These are phyloP conservation scores for Polyommatus iphigenia DNA, from an alignment of 2,888 invertebrate genomes.

Conservation along the genomic window DNA sequence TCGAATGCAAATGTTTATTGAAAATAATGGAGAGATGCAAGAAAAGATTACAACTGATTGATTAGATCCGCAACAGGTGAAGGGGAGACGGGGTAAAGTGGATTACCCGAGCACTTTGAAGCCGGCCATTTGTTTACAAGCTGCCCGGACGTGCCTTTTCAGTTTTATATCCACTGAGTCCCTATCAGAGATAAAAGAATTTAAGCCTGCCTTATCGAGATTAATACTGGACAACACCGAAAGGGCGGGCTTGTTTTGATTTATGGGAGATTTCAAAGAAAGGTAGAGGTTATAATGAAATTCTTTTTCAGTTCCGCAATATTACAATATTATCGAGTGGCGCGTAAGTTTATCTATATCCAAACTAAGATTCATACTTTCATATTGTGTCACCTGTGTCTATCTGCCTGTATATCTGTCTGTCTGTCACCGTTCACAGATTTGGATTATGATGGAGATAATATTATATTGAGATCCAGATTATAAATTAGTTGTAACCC, in stretches of 20 bases:
- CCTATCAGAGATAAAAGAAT: constrained; percentile 9
- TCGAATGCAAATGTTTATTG: constrained; percentile 44
- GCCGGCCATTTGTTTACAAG: constrained; percentile 33
- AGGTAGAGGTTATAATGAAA: background rate
- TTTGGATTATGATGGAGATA: too few species aligned
- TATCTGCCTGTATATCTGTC: too few species aligned
- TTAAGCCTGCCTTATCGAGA: background rate
- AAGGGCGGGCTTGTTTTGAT: background rate
- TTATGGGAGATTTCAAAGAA: background rate
- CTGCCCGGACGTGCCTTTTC: constrained; percentile 26
- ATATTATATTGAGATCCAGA: too few species aligned
- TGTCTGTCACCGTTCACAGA: too few species aligned
- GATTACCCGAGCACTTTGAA: constrained; percentile 33
- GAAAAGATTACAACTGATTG: constrained; percentile 44
- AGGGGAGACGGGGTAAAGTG: constrained; percentile 33
- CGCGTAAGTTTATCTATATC: too few species aligned
- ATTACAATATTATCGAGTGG: too few species aligned
- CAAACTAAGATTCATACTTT: too few species aligned
- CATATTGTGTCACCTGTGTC: too few species aligned
- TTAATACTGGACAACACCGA: background rate
- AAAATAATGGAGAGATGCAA: constrained; percentile 37
- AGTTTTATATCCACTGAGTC: constrained; percentile 22
- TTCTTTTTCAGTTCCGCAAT: too few species aligned
- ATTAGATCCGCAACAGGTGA: constrained; percentile 46
- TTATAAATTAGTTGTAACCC: too few species aligned